Evolutionary conservation across 2,888 invertebrate species (phyloP), one percentile per base, ranked within the genome.

Genomic region (Dryocosmus kuriphilus): DNA sequence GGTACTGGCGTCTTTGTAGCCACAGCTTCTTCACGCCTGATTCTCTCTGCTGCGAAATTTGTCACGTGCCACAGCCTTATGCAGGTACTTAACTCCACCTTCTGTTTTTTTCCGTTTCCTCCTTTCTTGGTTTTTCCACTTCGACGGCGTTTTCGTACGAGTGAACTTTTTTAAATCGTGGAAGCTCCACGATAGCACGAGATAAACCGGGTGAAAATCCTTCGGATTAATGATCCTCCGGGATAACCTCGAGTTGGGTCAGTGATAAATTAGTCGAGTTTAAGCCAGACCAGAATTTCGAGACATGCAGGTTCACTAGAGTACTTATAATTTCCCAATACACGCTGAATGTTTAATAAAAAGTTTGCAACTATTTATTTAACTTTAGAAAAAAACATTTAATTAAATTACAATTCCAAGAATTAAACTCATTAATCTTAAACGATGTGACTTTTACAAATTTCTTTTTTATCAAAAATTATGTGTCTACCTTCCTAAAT

Each of bases 151-250:
- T 46, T 62, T 63, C 62, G 41, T 63, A 16, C 46, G 27, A 38
- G 41, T 35, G 46, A 73, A 75, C 76, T 81, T 78, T 83, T 78
- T 80, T 27, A 78, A 81, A 79, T 79, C 65, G 79, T 77, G 61
- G 51, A 75, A 35, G 4, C 11, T 46, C 61, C 62, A 27, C 71
- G 85, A 82, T 85, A 85, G 82, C 77, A 22, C 55, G 8, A 67
- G 74, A 74, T 79, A 78, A 80, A 79, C 74, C 75, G 30, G 57
- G 65, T 61, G 76, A 41, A 79, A 85, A 83, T 79, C 80, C 81
- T 78, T 80, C 80, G 84, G 83, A 85, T 85, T 81, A 85, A 84
- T 82, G 85, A 81, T 82, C 65, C 75, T 67, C 22, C 30, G 30
- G 81, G 82, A 84, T 85, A 85, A 84, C 85, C 85, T 32, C 27